Base-by-base conservation (phyloP, 2,888 invertebrate genomes). In the Tridacna gigas region DNA sequence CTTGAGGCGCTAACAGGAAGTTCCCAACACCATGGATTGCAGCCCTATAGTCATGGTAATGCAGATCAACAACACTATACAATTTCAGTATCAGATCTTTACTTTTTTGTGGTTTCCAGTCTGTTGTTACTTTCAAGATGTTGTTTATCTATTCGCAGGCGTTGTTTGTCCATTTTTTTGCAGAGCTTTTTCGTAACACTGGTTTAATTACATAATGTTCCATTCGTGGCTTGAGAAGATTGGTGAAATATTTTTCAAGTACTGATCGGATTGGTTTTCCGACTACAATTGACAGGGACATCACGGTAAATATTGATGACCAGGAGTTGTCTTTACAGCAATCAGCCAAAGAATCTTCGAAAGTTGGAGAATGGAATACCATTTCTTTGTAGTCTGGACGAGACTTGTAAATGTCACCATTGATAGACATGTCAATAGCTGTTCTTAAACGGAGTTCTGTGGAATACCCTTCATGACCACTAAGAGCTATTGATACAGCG, bases 81-180 rank as follows among this genome's bases (percentile, higher is more conserved):
- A 80, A 13, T 73, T 84, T 78, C 15, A 26, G 3, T 20, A 84
- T 73, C 0, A 81, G 25, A 7, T 84, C 84, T 18, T 25, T 37
- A 2, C 60, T 71, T 20, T 51, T 60, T 45, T 77, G 73, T 7
- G 80, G 80, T 67, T 77, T 83, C 83, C 83, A 83, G 77, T 74
- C 69, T 25, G 63, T 22, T 18, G 83, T 48, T 25, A 80, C 12
- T 74, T 80, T 83, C 26, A 83, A 45, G 11, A 83, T 79, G 60
- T 79, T 79, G 28, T 79, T 83, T 1, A 83, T 79, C 0, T 63
- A 79, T 60, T 79, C 83, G 7, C 74, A 66, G 26, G 77, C 74
- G 65, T 83, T 80, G 60, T 84, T 84, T 26, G 83, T 84, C 80
- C 80, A 78, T 20, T 74, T 63, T 61, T 61, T 80, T 11, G 37